Conservation (phyloP, 2,888 invertebrate species). For the Disparrhopalites patrizii region DNA sequence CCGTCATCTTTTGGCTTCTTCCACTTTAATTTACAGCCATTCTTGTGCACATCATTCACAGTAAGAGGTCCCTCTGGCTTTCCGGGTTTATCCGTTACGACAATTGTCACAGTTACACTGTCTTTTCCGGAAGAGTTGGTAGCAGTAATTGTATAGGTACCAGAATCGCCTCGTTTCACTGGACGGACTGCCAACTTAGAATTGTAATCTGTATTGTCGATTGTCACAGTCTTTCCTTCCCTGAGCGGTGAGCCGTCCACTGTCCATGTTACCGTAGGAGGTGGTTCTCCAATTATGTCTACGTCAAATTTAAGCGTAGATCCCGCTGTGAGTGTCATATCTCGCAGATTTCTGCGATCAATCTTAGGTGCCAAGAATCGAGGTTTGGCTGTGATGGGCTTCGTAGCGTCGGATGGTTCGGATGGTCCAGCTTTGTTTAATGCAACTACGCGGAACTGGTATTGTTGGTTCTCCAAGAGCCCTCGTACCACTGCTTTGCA, state of each 20-base stretch:
- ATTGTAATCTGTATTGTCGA: slow-evolving; percentile 81
- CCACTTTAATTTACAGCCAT: slow-evolving; percentile 94
- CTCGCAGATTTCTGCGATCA: slow-evolving; percentile 84
- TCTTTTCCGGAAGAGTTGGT: slow-evolving; percentile 85
- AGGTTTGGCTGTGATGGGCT: slow-evolving; percentile 74
- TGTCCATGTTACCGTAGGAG: slow-evolving; percentile 90
- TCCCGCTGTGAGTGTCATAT: slow-evolving; percentile 86
- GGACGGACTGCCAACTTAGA: slow-evolving; percentile 81
- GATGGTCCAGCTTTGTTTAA: slow-evolving; percentile 78
- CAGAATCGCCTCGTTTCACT: slow-evolving; percentile 73
- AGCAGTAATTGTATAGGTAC: slow-evolving; percentile 81
- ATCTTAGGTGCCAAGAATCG: slow-evolving; percentile 91
- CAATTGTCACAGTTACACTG: slow-evolving; percentile 73
- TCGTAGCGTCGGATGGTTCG: slow-evolving; percentile 83
- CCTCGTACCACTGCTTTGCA: slow-evolving; percentile 75
- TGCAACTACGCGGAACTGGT: slow-evolving; percentile 86
- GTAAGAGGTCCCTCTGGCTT: slow-evolving; percentile 90
- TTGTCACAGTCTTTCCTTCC: slow-evolving; percentile 64
- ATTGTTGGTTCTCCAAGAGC: slow-evolving; percentile 84
- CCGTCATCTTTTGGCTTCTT: slow-evolving; percentile 82
- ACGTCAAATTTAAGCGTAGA: slow-evolving; percentile 86
- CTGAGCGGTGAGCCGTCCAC: slow-evolving; percentile 72
- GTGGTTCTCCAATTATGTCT: slow-evolving; percentile 89
- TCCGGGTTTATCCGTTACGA: slow-evolving; percentile 73
- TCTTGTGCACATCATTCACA: slow-evolving; percentile 89